Base-by-base conservation (phyloP, 2,797 vertebrate genomes). In the Ctenopoma kingsleyae region DNA sequence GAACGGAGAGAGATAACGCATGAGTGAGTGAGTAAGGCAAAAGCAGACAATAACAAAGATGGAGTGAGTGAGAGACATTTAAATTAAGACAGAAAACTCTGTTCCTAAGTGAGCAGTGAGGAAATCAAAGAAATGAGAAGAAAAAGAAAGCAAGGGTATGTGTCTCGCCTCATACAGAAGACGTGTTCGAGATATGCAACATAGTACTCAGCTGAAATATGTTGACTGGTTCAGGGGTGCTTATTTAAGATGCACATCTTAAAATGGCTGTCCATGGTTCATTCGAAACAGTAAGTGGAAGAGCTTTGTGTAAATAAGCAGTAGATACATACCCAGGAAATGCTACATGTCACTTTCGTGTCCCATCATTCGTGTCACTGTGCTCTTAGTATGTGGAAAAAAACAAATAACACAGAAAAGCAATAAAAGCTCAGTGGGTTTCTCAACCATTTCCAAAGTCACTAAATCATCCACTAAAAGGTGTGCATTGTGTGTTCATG, bases 21-120 rank as follows among this genome's bases (percentile, higher is more conserved):
- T 23, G 62, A 62, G 44, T 10, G 40, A 71, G 47, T 2, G 30
- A 55, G 67, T 32, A 30, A 48, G 52, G 47, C 25, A 30, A 63
- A 43, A 65, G 71, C 40, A 72, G 71, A 76, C 32, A 32, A 67
- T 76, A 86, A 87, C 50, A 58, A 67, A 78, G 69, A 78, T 59
- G 17, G 64, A 76, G 50, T 22, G 71, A 76, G 74, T 10, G 27
- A 61, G 48, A 48, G 69, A 77, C 67, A 83, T 83, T 86, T 78
- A 79, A 84, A 86, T 83, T 44, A 84, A 77, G 83, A 86, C 66
- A 73, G 80, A 85, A 85, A 80, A 87, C 78, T 60, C 23, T 36
- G 51, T 36, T 78, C 17, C 43, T 64, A 72, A 80, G 71, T 78
- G 70, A 81, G 71, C 74, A 50, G 61, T 20, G 68, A 78, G 30